Evolutionary conservation across 2,888 invertebrate species (phyloP).

Genomic region (Penaeus monodon): DNA sequence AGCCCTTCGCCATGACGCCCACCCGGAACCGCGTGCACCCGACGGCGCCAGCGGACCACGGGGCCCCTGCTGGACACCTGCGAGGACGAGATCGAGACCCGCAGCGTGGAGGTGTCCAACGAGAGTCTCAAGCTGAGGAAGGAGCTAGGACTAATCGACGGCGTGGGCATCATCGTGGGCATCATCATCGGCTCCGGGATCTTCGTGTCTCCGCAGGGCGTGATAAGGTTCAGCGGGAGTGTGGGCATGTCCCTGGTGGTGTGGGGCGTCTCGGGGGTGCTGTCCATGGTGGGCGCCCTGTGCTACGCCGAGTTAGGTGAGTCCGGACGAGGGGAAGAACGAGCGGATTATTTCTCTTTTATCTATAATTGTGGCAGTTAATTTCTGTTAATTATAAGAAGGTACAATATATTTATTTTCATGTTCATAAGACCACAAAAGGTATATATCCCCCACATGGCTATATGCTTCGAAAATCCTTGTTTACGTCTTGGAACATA

Average conservation of each 20-base stretch:
- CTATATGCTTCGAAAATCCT: no score
- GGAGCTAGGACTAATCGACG: constrained; percentile 86
- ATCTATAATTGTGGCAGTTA: no score
- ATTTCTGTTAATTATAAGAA: no score
- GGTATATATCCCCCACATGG: no score
- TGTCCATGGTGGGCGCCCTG: constrained; percentile 92
- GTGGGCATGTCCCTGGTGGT: constrained; percentile 89
- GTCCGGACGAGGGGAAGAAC: constrained; percentile 69
- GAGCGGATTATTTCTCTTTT: no score
- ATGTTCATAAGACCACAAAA: no score
- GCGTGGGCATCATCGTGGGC: constrained; percentile 93
- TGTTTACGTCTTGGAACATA: no score
- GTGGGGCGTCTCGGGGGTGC: constrained; percentile 88
- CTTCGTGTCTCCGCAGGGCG: constrained; percentile 94
- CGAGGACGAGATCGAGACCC: background rate
- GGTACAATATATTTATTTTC: no score
- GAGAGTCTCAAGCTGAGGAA: constrained; percentile 82
- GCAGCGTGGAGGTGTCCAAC: constrained; percentile 5
- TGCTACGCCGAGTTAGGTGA: constrained; percentile 97
- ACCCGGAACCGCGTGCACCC: background rate
- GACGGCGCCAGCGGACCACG: constrained; percentile 12
- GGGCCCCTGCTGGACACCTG: constrained; percentile 8
- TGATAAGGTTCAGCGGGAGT: constrained; percentile 85
- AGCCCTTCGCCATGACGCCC: background rate
- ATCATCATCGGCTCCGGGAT: constrained; percentile 95